Conservation (phyloP, 1,140 invertebrate genomes). For the Meloidogyne floridensis region DNA sequence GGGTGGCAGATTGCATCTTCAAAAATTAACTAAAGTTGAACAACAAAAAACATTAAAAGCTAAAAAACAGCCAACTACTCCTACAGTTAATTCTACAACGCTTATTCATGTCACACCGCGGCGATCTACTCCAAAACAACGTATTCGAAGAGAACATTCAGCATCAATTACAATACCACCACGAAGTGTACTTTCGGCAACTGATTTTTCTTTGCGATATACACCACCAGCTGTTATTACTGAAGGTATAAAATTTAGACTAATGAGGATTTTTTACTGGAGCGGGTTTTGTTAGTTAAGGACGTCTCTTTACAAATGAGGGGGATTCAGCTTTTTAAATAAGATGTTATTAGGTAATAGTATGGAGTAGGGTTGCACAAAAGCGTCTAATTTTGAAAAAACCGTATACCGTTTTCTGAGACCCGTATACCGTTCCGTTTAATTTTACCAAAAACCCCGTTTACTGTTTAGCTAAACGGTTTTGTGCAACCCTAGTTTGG, state of each 20-base stretch:
- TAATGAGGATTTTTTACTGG: too few relatives aligned
- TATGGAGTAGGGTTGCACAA: neutral
- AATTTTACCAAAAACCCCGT: too few relatives aligned
- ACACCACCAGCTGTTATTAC: conserved; percentile 13
- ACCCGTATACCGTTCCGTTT: too few relatives aligned
- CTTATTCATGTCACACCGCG: neutral
- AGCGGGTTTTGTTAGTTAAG: neutral
- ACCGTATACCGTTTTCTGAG: too few relatives aligned
- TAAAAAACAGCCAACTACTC: neutral
- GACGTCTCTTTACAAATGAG: too few relatives aligned
- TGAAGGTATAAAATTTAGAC: neutral
- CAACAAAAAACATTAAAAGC: neutral
- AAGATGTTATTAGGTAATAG: too few relatives aligned
- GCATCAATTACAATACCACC: conserved; percentile 28
- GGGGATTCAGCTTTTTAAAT: too few relatives aligned
- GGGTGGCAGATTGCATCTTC: too few relatives aligned
- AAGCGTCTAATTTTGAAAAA: too few relatives aligned
- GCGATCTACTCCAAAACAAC: neutral
- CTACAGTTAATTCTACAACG: conserved; percentile 28
- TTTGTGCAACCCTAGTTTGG: too few relatives aligned
- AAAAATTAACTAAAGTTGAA: too few relatives aligned
- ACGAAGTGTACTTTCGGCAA: neutral
- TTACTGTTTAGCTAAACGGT: too few relatives aligned
- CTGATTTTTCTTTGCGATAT: conserved; percentile 14
- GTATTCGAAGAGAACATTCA: conserved; percentile 30